Evolutionary conservation across 1,140 invertebrate species (phyloP).

Genomic region (Drosophila varians): DNA sequence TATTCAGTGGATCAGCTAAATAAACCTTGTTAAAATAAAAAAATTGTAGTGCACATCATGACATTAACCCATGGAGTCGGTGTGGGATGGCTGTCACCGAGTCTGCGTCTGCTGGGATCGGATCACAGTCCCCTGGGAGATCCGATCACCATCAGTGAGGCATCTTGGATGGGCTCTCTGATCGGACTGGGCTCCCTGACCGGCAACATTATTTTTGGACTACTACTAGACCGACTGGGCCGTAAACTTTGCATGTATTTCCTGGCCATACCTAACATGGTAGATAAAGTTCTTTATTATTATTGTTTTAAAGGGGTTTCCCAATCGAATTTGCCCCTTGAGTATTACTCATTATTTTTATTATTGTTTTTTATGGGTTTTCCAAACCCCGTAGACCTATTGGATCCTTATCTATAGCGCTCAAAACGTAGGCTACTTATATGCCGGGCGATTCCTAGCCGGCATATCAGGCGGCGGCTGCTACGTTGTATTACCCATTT

Average conservation of each 20-base stretch:
- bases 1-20: neutral
- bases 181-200: slow-evolving; percentile 60
- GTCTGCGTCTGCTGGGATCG: slow-evolving; percentile 50
- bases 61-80: slow-evolving; percentile 63
- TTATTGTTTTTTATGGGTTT: neutral
- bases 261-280: slow-evolving; percentile 69
- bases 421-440: slow-evolving; percentile 66
- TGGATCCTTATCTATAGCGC: slow-evolving; percentile 71
- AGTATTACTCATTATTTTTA: slow-evolving; percentile 21
- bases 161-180: slow-evolving; percentile 70
- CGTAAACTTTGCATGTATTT: slow-evolving; percentile 70
- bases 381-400: slow-evolving; percentile 38
- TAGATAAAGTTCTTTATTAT: slow-evolving; percentile 21
- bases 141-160: slow-evolving; percentile 56
- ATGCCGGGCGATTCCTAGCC: slow-evolving; percentile 80
- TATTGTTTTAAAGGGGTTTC: slow-evolving; percentile 2
- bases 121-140: slow-evolving; percentile 41
- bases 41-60: slow-evolving; percentile 60
- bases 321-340: slow-evolving; percentile 1
- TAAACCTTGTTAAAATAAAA: neutral
- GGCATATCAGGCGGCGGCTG: slow-evolving; percentile 77
- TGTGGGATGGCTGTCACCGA: slow-evolving; percentile 64
- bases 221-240: slow-evolving; percentile 61
- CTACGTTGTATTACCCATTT: slow-evolving; percentile 69
- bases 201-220: slow-evolving; percentile 64